A percentile compares a stretch with the other conserved stretches of the same genome.
Evolutionary conservation across 92 coral and sea anemone genomes (phyloP).

Genomic region (Siderastrea siderea): DNA sequence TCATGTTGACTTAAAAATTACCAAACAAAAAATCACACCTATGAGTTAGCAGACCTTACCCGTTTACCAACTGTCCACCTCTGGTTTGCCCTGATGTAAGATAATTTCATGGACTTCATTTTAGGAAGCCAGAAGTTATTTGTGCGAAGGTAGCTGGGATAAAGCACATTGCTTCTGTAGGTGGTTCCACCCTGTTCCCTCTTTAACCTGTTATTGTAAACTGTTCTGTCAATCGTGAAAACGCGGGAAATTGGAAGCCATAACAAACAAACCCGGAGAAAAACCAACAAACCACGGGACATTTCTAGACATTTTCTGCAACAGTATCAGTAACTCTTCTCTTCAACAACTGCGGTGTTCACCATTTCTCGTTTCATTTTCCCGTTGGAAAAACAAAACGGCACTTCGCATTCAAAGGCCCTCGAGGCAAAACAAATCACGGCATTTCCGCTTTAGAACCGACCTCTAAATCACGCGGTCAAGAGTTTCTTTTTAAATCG

Average conservation of each 20-base stretch:
- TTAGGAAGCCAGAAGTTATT: conserved; percentile 15
- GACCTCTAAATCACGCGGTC: conserved; percentile 1
- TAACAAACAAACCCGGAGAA: conserved; percentile 43
- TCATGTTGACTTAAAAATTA: background rate
- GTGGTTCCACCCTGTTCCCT: background rate
- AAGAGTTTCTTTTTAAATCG: conserved; percentile 1
- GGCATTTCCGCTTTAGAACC: conserved; percentile 18
- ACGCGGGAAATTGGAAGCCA: background rate
- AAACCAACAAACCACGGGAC: conserved; percentile 23
- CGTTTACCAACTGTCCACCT: background rate
- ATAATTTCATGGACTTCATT: conserved; percentile 16
- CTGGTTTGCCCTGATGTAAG: background rate
- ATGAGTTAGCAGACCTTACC: background rate
- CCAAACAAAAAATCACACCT: conserved; percentile 12
- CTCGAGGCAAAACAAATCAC: conserved; percentile 13
- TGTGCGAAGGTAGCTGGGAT: background rate
- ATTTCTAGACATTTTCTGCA: conserved; percentile 70
- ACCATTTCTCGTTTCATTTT: conserved; percentile 3
- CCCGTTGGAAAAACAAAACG: conserved; percentile 7
- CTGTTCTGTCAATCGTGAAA: background rate
- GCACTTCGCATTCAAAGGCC: background rate
- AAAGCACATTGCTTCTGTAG: background rate
- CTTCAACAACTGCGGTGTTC: background rate
- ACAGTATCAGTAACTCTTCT: background rate
- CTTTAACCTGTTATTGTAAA: background rate